These are phyloP conservation scores for Acronicta aceris DNA, from an alignment of 2,888 invertebrate species.

Conservation along the genomic window DNA sequence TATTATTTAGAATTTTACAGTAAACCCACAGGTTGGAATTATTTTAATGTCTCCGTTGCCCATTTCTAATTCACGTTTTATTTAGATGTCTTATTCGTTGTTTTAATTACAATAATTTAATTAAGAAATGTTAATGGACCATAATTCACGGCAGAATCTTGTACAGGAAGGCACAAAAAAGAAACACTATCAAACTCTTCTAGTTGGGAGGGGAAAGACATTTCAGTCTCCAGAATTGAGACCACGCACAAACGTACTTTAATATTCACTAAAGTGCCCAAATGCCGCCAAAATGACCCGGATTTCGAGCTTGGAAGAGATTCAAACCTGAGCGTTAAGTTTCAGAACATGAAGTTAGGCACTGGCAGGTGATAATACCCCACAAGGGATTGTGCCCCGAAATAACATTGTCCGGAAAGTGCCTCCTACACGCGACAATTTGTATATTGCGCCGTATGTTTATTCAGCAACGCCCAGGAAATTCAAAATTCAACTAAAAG, in stretches of 20 bases:
- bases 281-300: conserved; percentile 54
- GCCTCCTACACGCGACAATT: conserved; percentile 51
- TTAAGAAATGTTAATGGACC: neutral
- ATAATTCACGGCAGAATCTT: neutral
- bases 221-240: conserved; percentile 1
- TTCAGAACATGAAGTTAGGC: conserved; percentile 55
- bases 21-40: neutral
- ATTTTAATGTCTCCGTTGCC: neutral
- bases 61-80: conserved; percentile 11
- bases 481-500: conserved; percentile 31
- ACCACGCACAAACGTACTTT: conserved; percentile 23
- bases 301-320: conserved; percentile 57
- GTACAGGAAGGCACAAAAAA: too few relatives aligned
- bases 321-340: conserved; percentile 55
- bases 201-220: too few relatives aligned
- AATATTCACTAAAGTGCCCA: conserved; percentile 50
- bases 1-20: too few relatives aligned
- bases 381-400: conserved; percentile 62
- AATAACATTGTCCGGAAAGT: conserved; percentile 59
- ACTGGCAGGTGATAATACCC: conserved; percentile 62
- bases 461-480: conserved; percentile 37
- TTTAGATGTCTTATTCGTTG: neutral
- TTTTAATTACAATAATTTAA: conserved; percentile 2
- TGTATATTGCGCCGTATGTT: conserved; percentile 40
- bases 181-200: too few relatives aligned